Percentiles rank a stretch among this genome's conserved stretches.
Conservation (phyloP, 2,888 invertebrate species). For the Lamellibrachia columna region DNA sequence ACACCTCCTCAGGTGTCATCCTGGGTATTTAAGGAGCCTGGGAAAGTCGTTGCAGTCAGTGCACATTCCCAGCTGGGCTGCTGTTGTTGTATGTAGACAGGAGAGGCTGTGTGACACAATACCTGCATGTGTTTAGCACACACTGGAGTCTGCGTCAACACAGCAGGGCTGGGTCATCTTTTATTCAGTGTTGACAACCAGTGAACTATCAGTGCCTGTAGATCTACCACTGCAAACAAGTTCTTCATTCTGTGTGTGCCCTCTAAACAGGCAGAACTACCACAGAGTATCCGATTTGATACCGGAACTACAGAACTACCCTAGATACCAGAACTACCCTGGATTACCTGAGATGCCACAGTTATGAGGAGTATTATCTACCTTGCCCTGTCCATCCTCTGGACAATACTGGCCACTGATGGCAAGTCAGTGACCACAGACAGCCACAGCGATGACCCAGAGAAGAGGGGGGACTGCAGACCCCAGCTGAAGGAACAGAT, state of each 20-base stretch:
- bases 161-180: neutral
- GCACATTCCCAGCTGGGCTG: neutral
- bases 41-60: neutral
- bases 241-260: no score
- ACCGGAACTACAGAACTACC: no score
- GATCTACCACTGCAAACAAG: neutral
- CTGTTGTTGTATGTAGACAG: neutral
- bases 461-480: slow-evolving; percentile 13
- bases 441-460: no score
- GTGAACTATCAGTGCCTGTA: neutral
- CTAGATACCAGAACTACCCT: neutral
- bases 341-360: neutral
- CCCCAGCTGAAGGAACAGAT: slow-evolving; percentile 21
- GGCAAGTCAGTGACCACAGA: neutral
- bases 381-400: neutral
- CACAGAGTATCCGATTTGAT: no score
- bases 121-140: slow-evolving; percentile 6
- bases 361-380: neutral
- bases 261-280: no score
- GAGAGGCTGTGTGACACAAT: neutral
- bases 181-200: neutral
- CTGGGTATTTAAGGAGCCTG: neutral
- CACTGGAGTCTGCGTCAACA: neutral
- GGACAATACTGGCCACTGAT: neutral
- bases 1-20: neutral